Evolutionary conservation across 2,888 invertebrate genomes (phyloP), one percentile per base, ranked within the genome.

Genomic region (Thymelicus acteon): DNA sequence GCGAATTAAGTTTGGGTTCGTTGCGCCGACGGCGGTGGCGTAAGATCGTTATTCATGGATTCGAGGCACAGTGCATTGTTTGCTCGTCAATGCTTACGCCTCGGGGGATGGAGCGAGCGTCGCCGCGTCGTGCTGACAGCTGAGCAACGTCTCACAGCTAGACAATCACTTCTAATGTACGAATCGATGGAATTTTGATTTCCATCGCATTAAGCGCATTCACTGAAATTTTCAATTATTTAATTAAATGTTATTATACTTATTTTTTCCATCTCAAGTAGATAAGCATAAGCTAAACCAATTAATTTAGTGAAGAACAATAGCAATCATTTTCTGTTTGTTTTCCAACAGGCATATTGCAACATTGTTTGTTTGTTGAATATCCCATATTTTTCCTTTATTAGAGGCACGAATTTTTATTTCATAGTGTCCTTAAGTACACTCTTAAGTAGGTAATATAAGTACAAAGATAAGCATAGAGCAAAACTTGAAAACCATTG

Each of bases 11-110:
- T 87, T 85, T 85, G 78, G 79, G 82, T 80, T 80, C 79, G 80
- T 80, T 80, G 79, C 85, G 90, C 88, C 87, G 76, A 82, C 84
- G 85, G 88, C 86, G 84, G 77, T 80, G 80, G 75, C 73, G 76
- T 74, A 83, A 79, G 84, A 85, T 88, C 85, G 88, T 88, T 92
- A 92, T 92, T 91, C 92, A 92, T 91, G 85, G 81, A 83, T 79
- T 79, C 78, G 77, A 80, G 77, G 79, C 79, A 90, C 91, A 92
- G 91, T 89, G 80, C 82, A 75, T 79, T 92, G 91, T 92, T 93
- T 92, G 88, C 89, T 91, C 90, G 91, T 92, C 88, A 85, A 81
- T 87, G 85, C 84, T 90, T 90, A 84, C 82, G 82, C 83, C 84
- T 81, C 82, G 82, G 85, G 84, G 84, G 85, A 83, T 84, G 82